Percentiles rank a stretch among this genome's conserved stretches.
These are phyloP conservation scores for Meta bourneti DNA, from an alignment of 2,888 invertebrate genomes.

Conservation along the genomic window DNA sequence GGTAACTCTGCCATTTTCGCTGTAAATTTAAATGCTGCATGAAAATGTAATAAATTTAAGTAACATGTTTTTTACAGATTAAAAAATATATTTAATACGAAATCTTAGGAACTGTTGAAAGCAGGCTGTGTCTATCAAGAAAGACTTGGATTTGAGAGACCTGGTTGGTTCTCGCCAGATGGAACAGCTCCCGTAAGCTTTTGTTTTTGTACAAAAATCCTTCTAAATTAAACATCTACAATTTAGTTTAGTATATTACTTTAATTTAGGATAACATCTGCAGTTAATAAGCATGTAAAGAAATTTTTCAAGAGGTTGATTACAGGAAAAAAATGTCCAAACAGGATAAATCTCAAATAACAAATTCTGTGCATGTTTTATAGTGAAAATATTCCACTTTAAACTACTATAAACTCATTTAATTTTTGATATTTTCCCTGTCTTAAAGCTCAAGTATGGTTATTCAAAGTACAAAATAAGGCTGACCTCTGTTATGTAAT, in stretches of 20 bases:
- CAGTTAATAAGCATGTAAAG: background rate
- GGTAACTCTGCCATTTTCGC: too few species aligned
- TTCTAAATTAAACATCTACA: background rate
- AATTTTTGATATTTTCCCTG: too few species aligned
- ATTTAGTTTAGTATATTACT: background rate
- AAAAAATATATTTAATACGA: background rate
- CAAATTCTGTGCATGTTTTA: too few species aligned
- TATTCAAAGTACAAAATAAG: too few species aligned
- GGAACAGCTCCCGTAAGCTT: conserved; percentile 83
- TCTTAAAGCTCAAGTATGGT: too few species aligned
- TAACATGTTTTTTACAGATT: background rate
- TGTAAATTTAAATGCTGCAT: too few species aligned
- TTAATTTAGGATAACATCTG: background rate
- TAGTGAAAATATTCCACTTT: too few species aligned
- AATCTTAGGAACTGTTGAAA: conserved; percentile 85
- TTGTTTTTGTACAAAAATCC: background rate
- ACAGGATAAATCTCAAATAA: too few species aligned
- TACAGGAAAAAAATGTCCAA: background rate
- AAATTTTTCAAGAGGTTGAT: background rate
- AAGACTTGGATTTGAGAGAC: conserved; percentile 92
- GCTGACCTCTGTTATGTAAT: too few species aligned
- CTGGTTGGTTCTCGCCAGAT: conserved; percentile 87
- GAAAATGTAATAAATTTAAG: background rate
- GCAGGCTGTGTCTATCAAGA: conserved; percentile 94
- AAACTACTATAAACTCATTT: too few species aligned